phyloP scores from a whole-genome alignment of 1,140 invertebrate species.

The Drosophila insularis region DNA sequence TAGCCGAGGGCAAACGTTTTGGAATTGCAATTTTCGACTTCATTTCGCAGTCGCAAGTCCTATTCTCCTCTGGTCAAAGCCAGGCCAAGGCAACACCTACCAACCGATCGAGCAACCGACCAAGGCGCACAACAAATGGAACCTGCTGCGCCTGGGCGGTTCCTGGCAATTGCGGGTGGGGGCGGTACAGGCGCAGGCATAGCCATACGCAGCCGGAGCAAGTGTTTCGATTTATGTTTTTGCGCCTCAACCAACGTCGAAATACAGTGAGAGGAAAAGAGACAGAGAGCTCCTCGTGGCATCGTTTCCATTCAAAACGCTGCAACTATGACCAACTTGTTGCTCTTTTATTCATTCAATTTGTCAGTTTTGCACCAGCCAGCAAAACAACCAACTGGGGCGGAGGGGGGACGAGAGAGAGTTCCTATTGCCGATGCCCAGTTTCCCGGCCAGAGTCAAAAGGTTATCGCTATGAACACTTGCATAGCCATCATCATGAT shows the following conservation, averaged over 20 bases:
- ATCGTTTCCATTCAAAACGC: conserved; percentile 75
- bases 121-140: conserved; percentile 63
- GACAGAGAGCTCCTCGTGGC: conserved; percentile 50
- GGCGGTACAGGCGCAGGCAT: conserved; percentile 11
- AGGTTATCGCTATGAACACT: conserved; percentile 78
- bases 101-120: conserved; percentile 39
- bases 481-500: conserved; percentile 62
- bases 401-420: neutral
- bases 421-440: conserved; percentile 17
- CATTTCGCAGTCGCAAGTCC: conserved; percentile 63
- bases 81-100: conserved; percentile 68
- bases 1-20: conserved; percentile 78
- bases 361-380: conserved; percentile 80
- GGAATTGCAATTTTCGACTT: conserved; percentile 81
- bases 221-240: conserved; percentile 81
- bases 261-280: conserved; percentile 31
- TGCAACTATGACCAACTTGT: conserved; percentile 79
- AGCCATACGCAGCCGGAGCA: conserved; percentile 46
- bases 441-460: conserved; percentile 69
- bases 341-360: conserved; percentile 83
- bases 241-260: conserved; percentile 62
- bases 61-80: conserved; percentile 22
- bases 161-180: conserved; percentile 19
- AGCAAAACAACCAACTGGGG: conserved; percentile 23
- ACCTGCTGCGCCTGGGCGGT: conserved; percentile 39